Evolutionary conservation across 2,113 vertebrate genomes (phyloP), one percentile per base, ranked within the genome.

Genomic region (Actenoides lindsayi): DNA sequence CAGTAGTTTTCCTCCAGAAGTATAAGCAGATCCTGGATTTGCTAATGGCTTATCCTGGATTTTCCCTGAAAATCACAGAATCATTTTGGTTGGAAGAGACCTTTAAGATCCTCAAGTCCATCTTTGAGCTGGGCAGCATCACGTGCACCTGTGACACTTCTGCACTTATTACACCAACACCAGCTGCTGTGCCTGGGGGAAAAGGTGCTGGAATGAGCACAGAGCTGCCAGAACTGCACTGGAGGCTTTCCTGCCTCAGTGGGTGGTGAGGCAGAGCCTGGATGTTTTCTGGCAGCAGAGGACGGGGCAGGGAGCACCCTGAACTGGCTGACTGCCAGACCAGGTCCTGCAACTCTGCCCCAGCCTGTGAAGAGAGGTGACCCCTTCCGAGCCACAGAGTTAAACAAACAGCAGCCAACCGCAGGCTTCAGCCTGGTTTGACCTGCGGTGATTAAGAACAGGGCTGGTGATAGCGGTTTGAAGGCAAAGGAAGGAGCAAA

Each of bases 81-180:
- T 31, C 16, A 11, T 54, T 54, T 54, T 16, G 28, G 28, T 30
- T 54, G 53, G 53, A 54, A 54, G 53, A 54, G 50, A 51, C 50
- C 50, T 51, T 27, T 51, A 51, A 25, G 48, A 50, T 50, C 48
- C 11, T 16, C 15, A 53, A 53, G 27, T 25, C 51, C 51, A 28
- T 16, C 53, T 16, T 33, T 27, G 62, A 56, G n/a, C 18, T 39
- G 35, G 28, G 41, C 31, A 13, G 42, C 28, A 42, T 2, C 0
- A 0, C 4, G 16, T 27, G 50, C 16, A 16, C 4, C 41, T 2
- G 3, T 10, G 60, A 27, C 24, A 25, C 8, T 54, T 17, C 35
- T 25, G n/a, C 62, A 30, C 30, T 6, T 12, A 41, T 4, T 5
- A 3, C 16, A 10, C 23, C 44, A 16, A 0, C 0, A 1, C 6